Evolutionary conservation across 2,797 vertebrate species (phyloP), one percentile per base, ranked within the genome.

Genomic region (Pantherophis vulpinus): DNA sequence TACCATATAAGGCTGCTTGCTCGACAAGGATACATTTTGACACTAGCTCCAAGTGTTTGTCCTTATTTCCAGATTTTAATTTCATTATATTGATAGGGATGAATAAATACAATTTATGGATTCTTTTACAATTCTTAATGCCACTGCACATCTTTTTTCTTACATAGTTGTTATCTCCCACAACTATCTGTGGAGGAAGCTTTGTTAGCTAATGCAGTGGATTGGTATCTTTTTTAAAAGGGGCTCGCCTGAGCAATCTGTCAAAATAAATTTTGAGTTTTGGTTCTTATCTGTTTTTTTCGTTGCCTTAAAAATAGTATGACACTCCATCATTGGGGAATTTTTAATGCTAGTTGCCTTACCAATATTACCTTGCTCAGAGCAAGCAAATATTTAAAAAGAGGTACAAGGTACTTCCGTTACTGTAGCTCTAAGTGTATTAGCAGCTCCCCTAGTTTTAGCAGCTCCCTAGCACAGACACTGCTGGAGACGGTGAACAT

Each of bases 1-100:
- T 95, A 90, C 87, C 90, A 89, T 96, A 94, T 37, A 95, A 95
- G 92, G 63, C 93, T 95, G 91, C 90, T 95, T 95, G 56, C 70
- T 96, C 95, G 51, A 74, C 70, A 94, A 94, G 90, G 87, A 93
- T 63, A 86, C 56, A 18, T 91, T 79, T 95, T 95, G 90, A 89
- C 59, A 92, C 91, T 79, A 4, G 60, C 37, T 95, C 93, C 91
- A 94, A 94, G 95, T 93, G 88, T 93, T 90, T 63, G 70, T 94
- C 94, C 86, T 60, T 87, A 91, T 92, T 87, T 94, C 88, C 47
- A 42, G 90, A 32, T 87, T 74, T 47, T 37, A 16, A 93, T 92
- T 83, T 32, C 91, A 90, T 86, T 29, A 25, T 58, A 93, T 93
- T 93, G 54, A 89, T 87, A 42, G 94, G 79, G 91, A 87, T 61